Evolutionary conservation across 2,113 vertebrate genomes (phyloP).

Genomic region (Sceloporus undulatus): DNA sequence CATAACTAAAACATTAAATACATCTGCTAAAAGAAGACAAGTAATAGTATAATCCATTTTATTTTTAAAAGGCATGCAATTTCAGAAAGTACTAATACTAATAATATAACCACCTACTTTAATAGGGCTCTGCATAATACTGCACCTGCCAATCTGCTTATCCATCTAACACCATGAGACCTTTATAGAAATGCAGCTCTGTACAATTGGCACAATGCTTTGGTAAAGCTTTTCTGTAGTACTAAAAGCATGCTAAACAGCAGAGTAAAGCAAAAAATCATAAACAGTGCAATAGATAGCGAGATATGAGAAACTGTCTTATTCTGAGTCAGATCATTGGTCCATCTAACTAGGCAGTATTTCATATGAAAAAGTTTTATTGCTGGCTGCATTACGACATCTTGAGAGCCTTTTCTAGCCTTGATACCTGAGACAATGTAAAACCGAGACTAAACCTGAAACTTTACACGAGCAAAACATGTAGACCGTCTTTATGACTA

Average conservation of each 20-base stretch:
- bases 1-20: slow-evolving; percentile 73
- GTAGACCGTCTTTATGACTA: not conserved
- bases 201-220: slow-evolving; percentile 27
- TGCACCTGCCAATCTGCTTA: slow-evolving; percentile 62
- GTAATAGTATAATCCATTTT: slow-evolving; percentile 70
- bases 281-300: slow-evolving; percentile 41
- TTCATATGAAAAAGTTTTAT: not conserved
- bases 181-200: slow-evolving; percentile 28
- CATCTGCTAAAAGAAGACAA: slow-evolving; percentile 67
- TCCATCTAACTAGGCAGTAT: not conserved
- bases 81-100: slow-evolving; percentile 69
- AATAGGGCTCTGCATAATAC: slow-evolving; percentile 52
- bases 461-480: not conserved
- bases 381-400: not conserved
- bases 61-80: slow-evolving; percentile 69
- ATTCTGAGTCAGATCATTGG: not conserved
- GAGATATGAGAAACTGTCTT: slow-evolving; percentile 2
- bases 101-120: slow-evolving; percentile 66
- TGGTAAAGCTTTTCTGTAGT: slow-evolving; percentile 1
- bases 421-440: not conserved
- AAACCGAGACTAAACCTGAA: not conserved
- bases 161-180: slow-evolving; percentile 52
- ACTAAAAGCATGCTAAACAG: slow-evolving; percentile 55
- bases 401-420: not conserved
- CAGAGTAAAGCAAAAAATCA: slow-evolving; percentile 49